phyloP scores from a whole-genome alignment of 92 coral and sea anemone genomes.

The Paragorgia papillata region DNA sequence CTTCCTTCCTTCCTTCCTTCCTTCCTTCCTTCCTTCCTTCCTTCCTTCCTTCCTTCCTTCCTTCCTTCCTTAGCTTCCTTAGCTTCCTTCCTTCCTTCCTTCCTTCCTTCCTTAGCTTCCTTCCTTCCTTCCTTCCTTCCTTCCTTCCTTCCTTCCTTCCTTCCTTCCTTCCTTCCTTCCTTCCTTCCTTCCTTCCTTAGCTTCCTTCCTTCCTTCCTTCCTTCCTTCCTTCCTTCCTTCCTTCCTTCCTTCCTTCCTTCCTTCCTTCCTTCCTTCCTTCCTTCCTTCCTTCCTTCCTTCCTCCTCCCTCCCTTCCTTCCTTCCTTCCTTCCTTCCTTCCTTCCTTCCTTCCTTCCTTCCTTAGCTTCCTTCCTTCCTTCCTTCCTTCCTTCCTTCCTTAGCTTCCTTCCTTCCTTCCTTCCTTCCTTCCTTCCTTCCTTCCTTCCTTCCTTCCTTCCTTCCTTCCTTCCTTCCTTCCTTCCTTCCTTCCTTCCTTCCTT shows the following conservation, averaged over 20 bases:
- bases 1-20: neutral
- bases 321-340: neutral
- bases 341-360: neutral
- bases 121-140: neutral
- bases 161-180: slow-evolving; percentile 5
- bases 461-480: neutral
- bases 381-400: no score
- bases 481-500: slow-evolving; percentile 3
- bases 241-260: neutral
- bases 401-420: no score
- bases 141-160: slow-evolving; percentile 7
- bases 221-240: neutral
- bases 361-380: no score
- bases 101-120: neutral
- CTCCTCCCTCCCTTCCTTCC: slow-evolving; percentile 4
- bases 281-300: neutral
- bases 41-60: neutral
- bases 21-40: neutral
- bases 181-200: neutral
- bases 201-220: neutral
- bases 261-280: neutral
- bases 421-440: slow-evolving; percentile 19
- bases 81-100: neutral
- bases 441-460: slow-evolving; percentile 2
- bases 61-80: neutral